Evolutionary conservation across 2,888 invertebrate genomes (phyloP).

Genomic region (Agrochola circellaris): DNA sequence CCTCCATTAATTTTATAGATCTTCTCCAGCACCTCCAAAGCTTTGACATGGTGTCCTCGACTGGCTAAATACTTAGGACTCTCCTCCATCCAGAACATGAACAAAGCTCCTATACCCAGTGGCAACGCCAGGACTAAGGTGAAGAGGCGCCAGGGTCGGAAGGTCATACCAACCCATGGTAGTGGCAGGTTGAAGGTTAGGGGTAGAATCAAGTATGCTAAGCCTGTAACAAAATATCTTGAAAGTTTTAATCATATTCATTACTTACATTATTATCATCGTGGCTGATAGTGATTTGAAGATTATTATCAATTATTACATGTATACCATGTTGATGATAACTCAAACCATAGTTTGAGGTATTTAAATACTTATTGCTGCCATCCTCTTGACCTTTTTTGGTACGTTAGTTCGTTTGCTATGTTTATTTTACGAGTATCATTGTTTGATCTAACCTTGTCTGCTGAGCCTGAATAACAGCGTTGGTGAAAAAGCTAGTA

Average conservation of each 20-base stretch:
- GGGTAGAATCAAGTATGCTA: constrained; percentile 92
- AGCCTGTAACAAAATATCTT: constrained; percentile 78
- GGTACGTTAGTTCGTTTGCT: too few species aligned
- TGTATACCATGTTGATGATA: neutral
- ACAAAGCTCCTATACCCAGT: constrained; percentile 87
- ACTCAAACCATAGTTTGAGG: neutral
- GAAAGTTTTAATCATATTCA: neutral
- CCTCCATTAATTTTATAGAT: constrained; percentile 77
- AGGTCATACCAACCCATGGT: constrained; percentile 84
- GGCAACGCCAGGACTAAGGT: constrained; percentile 83
- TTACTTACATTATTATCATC: too few species aligned
- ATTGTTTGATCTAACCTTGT: neutral
- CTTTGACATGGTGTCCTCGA: constrained; percentile 89
- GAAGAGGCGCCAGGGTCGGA: constrained; percentile 93
- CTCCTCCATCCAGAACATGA: constrained; percentile 91
- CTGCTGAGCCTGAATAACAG: too few species aligned
- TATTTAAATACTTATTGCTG: neutral
- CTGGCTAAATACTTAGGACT: constrained; percentile 94
- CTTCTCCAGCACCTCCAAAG: constrained; percentile 82
- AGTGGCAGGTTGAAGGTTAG: constrained; percentile 79
- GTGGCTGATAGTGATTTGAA: neutral
- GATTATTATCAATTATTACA: neutral
- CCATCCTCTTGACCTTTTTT: neutral
- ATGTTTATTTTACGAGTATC: neutral
- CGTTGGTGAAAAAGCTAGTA: too few species aligned